Conservation (phyloP, 2,888 invertebrate genomes). For the Apotomis betuletana region DNA sequence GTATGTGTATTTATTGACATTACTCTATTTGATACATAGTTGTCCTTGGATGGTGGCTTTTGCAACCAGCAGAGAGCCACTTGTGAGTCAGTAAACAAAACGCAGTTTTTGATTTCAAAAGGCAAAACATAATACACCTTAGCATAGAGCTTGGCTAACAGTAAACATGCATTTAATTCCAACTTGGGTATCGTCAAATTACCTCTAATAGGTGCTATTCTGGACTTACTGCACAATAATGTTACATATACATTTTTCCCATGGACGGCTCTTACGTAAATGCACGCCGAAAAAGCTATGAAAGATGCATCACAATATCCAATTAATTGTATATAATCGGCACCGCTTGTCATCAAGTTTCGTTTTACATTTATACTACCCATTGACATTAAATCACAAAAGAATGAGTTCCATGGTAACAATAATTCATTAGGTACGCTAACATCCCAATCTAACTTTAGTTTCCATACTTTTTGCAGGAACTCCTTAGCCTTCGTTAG, state of each 20-base stretch:
- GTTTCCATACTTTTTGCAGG: slow-evolving; percentile 8
- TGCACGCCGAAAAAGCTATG: background rate
- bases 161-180: slow-evolving; percentile 4
- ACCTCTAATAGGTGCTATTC: background rate
- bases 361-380: too few species aligned
- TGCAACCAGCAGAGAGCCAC: slow-evolving; percentile 18
- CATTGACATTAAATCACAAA: too few species aligned
- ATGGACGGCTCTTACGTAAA: background rate
- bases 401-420: background rate
- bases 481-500: slow-evolving; percentile 10
- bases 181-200: slow-evolving; percentile 1
- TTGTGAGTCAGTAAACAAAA: slow-evolving; percentile 4
- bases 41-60: slow-evolving; percentile 1
- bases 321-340: slow-evolving; percentile 5
- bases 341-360: slow-evolving; percentile 5
- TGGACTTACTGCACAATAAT: slow-evolving; percentile 3
- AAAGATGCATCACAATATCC: slow-evolving; percentile 7
- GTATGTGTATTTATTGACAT: background rate
- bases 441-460: background rate
- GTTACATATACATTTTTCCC: slow-evolving; percentile 3
- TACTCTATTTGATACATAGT: background rate
- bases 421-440: background rate
- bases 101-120: background rate
- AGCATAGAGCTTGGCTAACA: slow-evolving; percentile 2
- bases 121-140: background rate